Base-by-base conservation (phyloP, 2,888 invertebrate genomes). In the Epirrhoe tristata region DNA sequence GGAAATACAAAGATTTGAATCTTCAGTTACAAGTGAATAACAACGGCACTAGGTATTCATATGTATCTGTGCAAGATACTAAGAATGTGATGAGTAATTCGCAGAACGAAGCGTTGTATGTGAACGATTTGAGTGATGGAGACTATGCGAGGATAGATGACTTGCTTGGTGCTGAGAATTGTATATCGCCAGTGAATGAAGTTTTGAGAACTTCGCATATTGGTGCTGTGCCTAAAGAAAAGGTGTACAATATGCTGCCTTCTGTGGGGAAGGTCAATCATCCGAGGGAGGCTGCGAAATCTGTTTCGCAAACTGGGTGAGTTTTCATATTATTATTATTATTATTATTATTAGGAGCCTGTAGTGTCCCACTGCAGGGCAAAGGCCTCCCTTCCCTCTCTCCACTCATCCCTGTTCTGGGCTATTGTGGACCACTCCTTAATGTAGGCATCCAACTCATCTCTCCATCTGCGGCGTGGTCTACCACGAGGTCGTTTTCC, bases 121-220 rank as follows among this genome's bases (percentile, higher is more conserved):
- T 89, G 0, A 92, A 92, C 31, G 92, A 92, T 68, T 83, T 91
- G 0, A 83, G 81, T 54, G 93, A 93, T 12, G 93, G 90, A 39
- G 93, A 93, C 55, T 93, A 93, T 39, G 93, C 93, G 2, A 84
- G 91, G 48, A 93, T 93, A 60, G 93, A 93, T 31, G 92, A 93
- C 74, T 71, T 93, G 63, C 74, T 93, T 5, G 91, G 93, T 2
- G 80, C 88, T 0, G 91, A 91, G 81, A 93, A 93, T 69, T 91
- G 93, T 77, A 79, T 93, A 64, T 93, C 93, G 0, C 93, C 93
- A 0, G 89, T 91, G 61, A 85, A 79, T 76, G 91, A 92, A 61
- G 85, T 88, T 64, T 76, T 93, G 67, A 82, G 91, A 81, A 92
- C 93, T 36, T 88, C 93, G 4, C 93, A 93, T 73, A 92, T 93